Conservation (phyloP, 2,888 invertebrate genomes). For the Tholera decimalis region DNA sequence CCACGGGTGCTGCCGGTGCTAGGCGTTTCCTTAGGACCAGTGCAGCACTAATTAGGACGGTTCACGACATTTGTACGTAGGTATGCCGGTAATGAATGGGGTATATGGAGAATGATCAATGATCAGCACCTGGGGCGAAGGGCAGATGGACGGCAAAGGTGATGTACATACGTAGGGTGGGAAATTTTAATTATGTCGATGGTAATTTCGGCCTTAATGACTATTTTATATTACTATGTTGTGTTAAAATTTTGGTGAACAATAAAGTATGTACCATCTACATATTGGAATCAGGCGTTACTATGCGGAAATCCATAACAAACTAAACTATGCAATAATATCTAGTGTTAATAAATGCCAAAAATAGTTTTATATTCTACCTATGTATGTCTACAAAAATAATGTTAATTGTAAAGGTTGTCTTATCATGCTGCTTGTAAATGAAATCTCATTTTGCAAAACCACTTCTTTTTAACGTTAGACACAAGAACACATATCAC, state of each 20-base stretch:
- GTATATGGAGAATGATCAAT: conserved; percentile 56
- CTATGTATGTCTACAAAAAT: too few relatives aligned
- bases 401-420: too few relatives aligned
- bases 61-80: conserved; percentile 71
- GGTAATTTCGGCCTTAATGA: not conserved
- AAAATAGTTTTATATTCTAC: too few relatives aligned
- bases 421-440: too few relatives aligned
- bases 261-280: too few relatives aligned
- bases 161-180: not conserved
- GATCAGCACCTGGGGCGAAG: conserved; percentile 56
- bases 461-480: too few relatives aligned
- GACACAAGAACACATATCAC: too few relatives aligned
- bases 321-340: too few relatives aligned
- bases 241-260: not conserved
- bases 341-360: too few relatives aligned
- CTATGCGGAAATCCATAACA: too few relatives aligned
- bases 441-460: too few relatives aligned
- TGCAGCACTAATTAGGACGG: conserved; percentile 73
- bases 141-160: conserved; percentile 55
- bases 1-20: conserved; percentile 79
- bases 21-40: conserved; percentile 74
- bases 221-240: not conserved
- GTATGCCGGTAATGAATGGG: conserved; percentile 50
- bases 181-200: conserved; percentile 39
- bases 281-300: too few relatives aligned